Percentiles rank a stretch among this genome's conserved stretches.
Conservation (phyloP, 2,113 vertebrate species). For the Oryzias melastigma region DNA sequence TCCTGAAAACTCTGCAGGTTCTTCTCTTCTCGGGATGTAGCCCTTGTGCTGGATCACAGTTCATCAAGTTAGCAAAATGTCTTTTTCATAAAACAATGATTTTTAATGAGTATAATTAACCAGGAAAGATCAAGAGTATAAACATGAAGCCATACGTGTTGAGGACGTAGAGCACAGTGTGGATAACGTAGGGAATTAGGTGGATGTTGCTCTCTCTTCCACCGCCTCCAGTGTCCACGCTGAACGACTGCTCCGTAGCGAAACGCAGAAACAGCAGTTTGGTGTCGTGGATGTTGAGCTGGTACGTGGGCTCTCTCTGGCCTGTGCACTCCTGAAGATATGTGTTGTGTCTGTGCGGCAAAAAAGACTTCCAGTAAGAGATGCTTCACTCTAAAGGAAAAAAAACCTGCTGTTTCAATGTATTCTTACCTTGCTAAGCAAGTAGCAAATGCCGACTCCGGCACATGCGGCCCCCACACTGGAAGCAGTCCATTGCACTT, state of each 20-base stretch:
- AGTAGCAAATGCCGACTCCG: slow-evolving; percentile 98
- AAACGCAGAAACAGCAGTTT: slow-evolving; percentile 97
- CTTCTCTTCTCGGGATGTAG: slow-evolving; percentile 95
- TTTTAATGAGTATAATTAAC: too few species aligned
- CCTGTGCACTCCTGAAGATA: slow-evolving; percentile 99
- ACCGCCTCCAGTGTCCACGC: slow-evolving; percentile 92
- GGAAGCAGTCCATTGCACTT: slow-evolving; percentile 98
- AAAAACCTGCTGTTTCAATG: not conserved
- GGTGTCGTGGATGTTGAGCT: slow-evolving; percentile 97
- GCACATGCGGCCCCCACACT: slow-evolving; percentile 96
- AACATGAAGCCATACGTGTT: slow-evolving; percentile 88
- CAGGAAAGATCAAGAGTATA: too few species aligned
- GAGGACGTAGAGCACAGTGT: slow-evolving; percentile 98
- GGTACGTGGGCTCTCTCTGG: slow-evolving; percentile 96
- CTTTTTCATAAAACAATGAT: too few species aligned
- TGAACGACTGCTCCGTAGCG: slow-evolving; percentile 97
- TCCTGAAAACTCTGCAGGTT: slow-evolving; percentile 96
- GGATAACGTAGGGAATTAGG: slow-evolving; percentile 98
- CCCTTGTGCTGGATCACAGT: slow-evolving; percentile 82
- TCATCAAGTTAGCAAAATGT: not conserved
- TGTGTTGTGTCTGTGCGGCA: slow-evolving; percentile 87
- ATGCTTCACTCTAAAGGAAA: not conserved
- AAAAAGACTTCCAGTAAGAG: not conserved
- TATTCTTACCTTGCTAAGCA: slow-evolving; percentile 89
- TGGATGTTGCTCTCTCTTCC: slow-evolving; percentile 98